Evolutionary conservation across 2,888 invertebrate species (phyloP), one percentile per base, ranked within the genome.

Genomic region (Kryphioiulus occultus): DNA sequence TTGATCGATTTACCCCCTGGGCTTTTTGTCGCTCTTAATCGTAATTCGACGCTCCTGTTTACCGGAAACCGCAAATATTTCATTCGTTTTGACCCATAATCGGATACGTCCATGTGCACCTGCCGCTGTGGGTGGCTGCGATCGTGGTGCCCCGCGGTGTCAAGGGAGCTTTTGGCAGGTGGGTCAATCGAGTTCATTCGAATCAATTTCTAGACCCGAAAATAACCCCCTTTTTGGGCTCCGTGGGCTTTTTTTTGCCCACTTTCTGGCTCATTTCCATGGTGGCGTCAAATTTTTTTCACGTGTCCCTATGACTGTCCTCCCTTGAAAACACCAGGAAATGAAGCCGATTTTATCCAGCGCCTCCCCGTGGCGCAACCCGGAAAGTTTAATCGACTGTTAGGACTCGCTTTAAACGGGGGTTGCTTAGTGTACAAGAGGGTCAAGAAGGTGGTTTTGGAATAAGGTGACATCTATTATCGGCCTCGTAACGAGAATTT

Each of bases 91-190:
- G 22, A 59, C 59, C n/a, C n/a, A 10, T n/a, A 59, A 22, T 59
- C 59, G n/a, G 59, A 59, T n/a, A n/a, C 10, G 59, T 59, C 59
- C 59, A n/a, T 39, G 39, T 39, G 5, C 39, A n/a, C n/a, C 59
- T 59, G 22, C 59, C 59, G 22, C 5, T 10, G n/a, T 59, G 10
- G 59, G 59, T 59, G 59, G 59, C 10, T 59, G 4, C 22, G 59
- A n/a, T 59, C 59, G 10, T 22, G 59, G 22, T 10, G n/a, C n/a
- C 59, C 59, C 59, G 59, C 59, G n/a, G 59, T 59, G 59, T 59
- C 59, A 59, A 59, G 59, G n/a, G 59, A n/a, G 59, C 59, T 59
- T 59, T 59, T 59, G 59, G n/a, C 59, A 59, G 59, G 59, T 59
- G 59, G 59, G 59, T 59, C 59, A 59, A 59, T 22, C 7, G 59